Base-by-base conservation (phyloP, 2,888 invertebrate genomes). In the Cantharis rustica region DNA sequence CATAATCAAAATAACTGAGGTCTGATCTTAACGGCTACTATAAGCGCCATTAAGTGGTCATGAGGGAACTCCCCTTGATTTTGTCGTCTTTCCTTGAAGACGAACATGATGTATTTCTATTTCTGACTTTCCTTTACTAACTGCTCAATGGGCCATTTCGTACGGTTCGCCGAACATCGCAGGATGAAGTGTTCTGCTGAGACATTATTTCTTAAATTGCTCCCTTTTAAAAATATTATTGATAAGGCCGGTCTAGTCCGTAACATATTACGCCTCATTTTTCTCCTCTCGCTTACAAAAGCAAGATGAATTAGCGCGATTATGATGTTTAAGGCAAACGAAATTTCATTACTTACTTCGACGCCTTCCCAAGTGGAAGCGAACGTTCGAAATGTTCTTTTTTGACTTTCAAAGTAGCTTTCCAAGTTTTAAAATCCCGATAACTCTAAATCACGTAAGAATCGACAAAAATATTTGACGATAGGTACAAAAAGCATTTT, bases 111-210 rank as follows among this genome's bases (percentile, higher is more conserved):
- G 83, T 85, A 86, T 84, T 83, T 85, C 84, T 81, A 82, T 81
- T 82, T 79, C 78, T 81, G 80, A 84, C 83, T 80, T 83, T 84
- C 81, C 84, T 84, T 81, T 82, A 80, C 83, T 86, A 85, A 87
- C 85, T 86, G 85, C 86, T 84, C 86, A 86, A 87, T 87, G 88
- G 87, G 83, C 87, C 88, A 87, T 87, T 87, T 85, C 86, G 86
- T 84, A 84, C 85, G 86, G 86, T 85, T 81, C 81, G 84, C 81
- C 85, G 84, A 84, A 85, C 84, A 83, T 82, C 83, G 81, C 79
- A 80, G 83, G 82, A 84, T 80, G 78, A 82, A 83, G 83, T 80
- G 84, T 78, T 70, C 73, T 74, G 68, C 69, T 79, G 71, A 68
- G 71, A 80, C 78, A 76, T 77, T 75, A 75, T 76, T 69, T 77